Conservation (phyloP, 2,888 invertebrate genomes). For the Drosophila mimetica region DNA sequence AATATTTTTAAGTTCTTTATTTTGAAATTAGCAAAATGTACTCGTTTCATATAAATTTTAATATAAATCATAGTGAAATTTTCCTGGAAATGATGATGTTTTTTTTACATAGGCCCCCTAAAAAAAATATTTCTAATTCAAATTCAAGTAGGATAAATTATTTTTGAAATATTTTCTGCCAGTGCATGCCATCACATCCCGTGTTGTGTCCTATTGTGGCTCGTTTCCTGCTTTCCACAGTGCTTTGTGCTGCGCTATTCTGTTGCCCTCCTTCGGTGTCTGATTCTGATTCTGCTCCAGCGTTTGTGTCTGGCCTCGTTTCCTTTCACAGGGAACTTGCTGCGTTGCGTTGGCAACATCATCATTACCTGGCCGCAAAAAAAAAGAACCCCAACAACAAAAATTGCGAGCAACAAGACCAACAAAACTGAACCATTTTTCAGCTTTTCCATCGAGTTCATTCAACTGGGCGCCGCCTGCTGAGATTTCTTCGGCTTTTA, state of each 20-base stretch:
- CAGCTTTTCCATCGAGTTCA: slow-evolving; percentile 62
- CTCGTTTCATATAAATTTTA: too few relatives aligned
- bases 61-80: too few relatives aligned
- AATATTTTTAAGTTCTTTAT: too few relatives aligned
- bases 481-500: slow-evolving; percentile 55
- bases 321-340: slow-evolving; percentile 68
- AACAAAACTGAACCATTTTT: slow-evolving; percentile 39
- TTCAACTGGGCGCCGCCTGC: slow-evolving; percentile 74
- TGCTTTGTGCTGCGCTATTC: slow-evolving; percentile 61
- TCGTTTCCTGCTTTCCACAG: slow-evolving; percentile 65
- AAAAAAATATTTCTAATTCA: too few relatives aligned
- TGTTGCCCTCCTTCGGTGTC: slow-evolving; percentile 40
- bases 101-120: too few relatives aligned
- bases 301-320: slow-evolving; percentile 49
- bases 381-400: slow-evolving; percentile 30
- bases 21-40: too few relatives aligned
- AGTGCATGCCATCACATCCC: slow-evolving; percentile 36
- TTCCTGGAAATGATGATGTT: too few relatives aligned
- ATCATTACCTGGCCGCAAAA: slow-evolving; percentile 69
- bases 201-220: slow-evolving; percentile 70
- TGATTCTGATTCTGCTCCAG: slow-evolving; percentile 37
- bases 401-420: slow-evolving; percentile 20
- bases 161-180: background rate
- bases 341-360: slow-evolving; percentile 59
- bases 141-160: background rate